Conservation (phyloP, 2,797 vertebrate species). For the Choloepus didactylus region DNA sequence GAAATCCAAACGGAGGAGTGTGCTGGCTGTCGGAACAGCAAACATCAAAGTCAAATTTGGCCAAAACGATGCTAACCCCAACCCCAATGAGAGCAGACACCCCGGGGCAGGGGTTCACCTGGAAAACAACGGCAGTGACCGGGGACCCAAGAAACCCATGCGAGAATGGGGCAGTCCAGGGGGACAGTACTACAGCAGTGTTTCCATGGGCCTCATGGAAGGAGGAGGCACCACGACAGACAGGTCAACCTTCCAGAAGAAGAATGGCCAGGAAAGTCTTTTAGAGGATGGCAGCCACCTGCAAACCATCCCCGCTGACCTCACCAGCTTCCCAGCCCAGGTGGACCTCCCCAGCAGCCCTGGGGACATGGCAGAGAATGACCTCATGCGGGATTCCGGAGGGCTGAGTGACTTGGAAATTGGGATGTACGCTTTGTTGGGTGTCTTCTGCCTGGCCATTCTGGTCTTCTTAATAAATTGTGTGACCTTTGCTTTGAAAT, state of each 20-base stretch:
- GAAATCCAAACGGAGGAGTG: slow-evolving; percentile 95
- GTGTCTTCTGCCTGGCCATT: slow-evolving; percentile 97
- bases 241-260: slow-evolving; percentile 88
- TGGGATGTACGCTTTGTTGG: slow-evolving; percentile 96
- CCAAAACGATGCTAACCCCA: slow-evolving; percentile 85
- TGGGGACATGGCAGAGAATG: slow-evolving; percentile 85
- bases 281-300: slow-evolving; percentile 87
- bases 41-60: slow-evolving; percentile 93
- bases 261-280: slow-evolving; percentile 86
- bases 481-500: slow-evolving; percentile 93
- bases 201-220: slow-evolving; percentile 89
- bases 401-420: slow-evolving; percentile 96
- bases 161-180: slow-evolving; percentile 79
- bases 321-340: slow-evolving; percentile 92
- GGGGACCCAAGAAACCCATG: slow-evolving; percentile 73
- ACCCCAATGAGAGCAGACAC: slow-evolving; percentile 85
- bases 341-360: slow-evolving; percentile 88
- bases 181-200: slow-evolving; percentile 78
- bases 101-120: slow-evolving; percentile 80
- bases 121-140: slow-evolving; percentile 74
- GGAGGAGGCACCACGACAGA: slow-evolving; percentile 90
- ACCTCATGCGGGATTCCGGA: slow-evolving; percentile 87
- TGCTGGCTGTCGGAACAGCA: slow-evolving; percentile 92
- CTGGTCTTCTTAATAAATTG: slow-evolving; percentile 97
- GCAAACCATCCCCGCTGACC: slow-evolving; percentile 90